A percentile compares a stretch with the other conserved stretches of the same genome.
These are phyloP conservation scores for Procapra przewalskii DNA, from an alignment of 2,113 vertebrate species.

Conservation along the genomic window DNA sequence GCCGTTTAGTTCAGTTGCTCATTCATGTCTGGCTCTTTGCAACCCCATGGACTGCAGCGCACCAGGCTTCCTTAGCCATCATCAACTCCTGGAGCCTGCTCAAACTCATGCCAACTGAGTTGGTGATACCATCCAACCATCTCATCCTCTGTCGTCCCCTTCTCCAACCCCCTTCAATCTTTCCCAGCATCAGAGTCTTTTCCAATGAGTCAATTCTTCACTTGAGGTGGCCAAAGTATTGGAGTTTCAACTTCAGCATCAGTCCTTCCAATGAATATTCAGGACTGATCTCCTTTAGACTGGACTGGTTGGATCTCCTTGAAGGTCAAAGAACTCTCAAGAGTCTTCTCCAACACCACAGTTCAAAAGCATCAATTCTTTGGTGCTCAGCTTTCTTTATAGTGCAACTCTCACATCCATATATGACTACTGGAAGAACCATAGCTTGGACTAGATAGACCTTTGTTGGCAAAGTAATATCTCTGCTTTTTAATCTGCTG, in stretches of 20 bases:
- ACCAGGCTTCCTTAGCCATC: background rate
- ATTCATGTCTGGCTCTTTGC: background rate
- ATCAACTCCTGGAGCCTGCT: background rate
- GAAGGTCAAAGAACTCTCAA: background rate
- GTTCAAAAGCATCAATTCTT: background rate
- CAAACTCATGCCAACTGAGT: background rate
- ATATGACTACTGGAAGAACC: background rate
- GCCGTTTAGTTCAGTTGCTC: background rate
- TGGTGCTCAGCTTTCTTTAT: fast-evolving
- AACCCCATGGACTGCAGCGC: background rate
- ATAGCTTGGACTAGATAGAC: background rate
- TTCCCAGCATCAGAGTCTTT: background rate
- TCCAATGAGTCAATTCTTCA: background rate
- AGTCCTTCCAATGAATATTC: background rate
- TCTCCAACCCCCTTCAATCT: background rate
- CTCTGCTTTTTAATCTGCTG: background rate
- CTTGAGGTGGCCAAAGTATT: background rate
- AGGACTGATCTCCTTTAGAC: background rate
- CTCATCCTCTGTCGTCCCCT: background rate
- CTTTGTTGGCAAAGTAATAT: background rate
- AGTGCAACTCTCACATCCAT: background rate
- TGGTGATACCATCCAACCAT: background rate
- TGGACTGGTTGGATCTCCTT: background rate
- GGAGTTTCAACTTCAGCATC: background rate
- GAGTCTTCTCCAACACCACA: background rate